These are phyloP conservation scores for Pimpla rufipes DNA, from an alignment of 2,888 invertebrate genomes.

Conservation along the genomic window DNA sequence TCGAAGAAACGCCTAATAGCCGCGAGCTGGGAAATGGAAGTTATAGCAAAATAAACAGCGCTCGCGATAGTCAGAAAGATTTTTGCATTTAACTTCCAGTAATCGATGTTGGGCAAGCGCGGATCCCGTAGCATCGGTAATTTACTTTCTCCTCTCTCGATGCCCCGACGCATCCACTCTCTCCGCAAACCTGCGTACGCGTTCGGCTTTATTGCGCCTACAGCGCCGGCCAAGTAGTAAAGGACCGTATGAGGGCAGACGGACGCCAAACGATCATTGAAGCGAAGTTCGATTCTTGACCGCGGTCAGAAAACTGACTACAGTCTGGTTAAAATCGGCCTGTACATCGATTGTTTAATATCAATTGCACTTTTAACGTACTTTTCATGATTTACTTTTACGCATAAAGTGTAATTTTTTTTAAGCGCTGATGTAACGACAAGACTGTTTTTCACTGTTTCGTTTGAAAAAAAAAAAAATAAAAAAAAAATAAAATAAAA, in stretches of 20 bases:
- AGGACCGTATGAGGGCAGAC: slow-evolving; percentile 34
- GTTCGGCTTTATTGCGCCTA: background rate
- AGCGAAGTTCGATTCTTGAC: no score
- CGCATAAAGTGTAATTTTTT: no score
- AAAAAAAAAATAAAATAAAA: no score
- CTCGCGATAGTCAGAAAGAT: no score
- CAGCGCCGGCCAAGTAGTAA: slow-evolving; percentile 24
- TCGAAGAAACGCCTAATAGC: background rate
- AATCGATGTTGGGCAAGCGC: background rate
- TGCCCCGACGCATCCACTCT: slow-evolving; percentile 37
- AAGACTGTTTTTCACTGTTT: no score
- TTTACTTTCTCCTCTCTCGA: slow-evolving; percentile 62
- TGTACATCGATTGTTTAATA: no score
- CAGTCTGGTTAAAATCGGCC: no score
- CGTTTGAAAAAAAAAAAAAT: no score
- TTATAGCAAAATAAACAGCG: background rate
- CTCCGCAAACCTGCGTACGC: slow-evolving; percentile 2
- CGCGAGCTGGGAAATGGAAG: background rate
- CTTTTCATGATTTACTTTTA: no score
- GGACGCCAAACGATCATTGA: background rate
- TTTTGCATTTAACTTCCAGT: slow-evolving; percentile 4
- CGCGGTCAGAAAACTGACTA: no score
- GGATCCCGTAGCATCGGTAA: slow-evolving; percentile 14
- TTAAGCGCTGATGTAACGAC: no score
- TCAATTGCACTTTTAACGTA: no score